Conservation (phyloP, 2,113 vertebrate genomes). For the Pantherophis guttatus region DNA sequence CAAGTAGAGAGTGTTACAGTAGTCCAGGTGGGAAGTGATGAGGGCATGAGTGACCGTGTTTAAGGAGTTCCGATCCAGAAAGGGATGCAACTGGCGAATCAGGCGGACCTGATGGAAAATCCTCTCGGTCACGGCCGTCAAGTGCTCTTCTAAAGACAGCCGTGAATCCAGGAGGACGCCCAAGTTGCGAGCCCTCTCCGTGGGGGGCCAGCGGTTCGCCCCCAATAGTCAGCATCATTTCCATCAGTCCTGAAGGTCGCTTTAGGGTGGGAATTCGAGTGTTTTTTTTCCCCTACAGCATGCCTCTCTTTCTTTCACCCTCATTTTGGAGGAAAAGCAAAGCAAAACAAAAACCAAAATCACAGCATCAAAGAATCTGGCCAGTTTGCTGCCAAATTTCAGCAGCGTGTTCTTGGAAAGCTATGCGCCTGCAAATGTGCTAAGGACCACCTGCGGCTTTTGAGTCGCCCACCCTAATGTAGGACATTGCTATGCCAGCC, state of each 20-base stretch:
- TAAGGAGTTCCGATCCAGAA: too few species aligned
- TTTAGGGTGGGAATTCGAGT: background rate
- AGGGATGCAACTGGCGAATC: too few species aligned
- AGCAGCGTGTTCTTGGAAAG: background rate
- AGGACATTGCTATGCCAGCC: background rate
- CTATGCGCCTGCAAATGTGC: background rate
- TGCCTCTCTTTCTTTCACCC: background rate
- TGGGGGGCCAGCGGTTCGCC: too few species aligned
- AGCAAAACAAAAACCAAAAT: background rate
- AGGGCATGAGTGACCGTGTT: too few species aligned
- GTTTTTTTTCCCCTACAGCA: background rate
- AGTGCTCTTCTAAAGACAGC: too few species aligned
- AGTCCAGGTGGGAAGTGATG: too few species aligned
- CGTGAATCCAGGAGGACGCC: too few species aligned
- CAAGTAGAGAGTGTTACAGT: too few species aligned
- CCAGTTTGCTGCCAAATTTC: background rate
- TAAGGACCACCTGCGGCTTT: background rate
- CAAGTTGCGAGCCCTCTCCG: too few species aligned
- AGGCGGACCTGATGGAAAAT: too few species aligned
- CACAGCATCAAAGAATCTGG: background rate
- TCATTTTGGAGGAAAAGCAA: background rate
- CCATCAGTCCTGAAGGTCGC: background rate
- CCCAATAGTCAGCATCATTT: background rate
- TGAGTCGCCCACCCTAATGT: background rate
- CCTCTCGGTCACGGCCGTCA: too few species aligned